Conservation (phyloP, 2,888 invertebrate genomes). For the Plutella xylostella region DNA sequence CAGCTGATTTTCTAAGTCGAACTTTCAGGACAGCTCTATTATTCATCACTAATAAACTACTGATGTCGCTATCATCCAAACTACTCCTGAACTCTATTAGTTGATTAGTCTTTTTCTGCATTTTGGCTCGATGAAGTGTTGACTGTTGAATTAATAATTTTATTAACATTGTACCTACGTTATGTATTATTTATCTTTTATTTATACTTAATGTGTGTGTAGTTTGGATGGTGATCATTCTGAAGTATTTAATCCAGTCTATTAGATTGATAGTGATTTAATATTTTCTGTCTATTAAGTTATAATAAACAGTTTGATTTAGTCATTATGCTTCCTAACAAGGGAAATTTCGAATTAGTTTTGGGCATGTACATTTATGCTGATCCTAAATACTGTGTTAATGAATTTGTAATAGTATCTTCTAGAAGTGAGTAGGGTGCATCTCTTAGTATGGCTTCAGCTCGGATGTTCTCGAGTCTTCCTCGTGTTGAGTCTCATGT, state of each 20-base stretch:
- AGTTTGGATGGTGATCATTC: constrained; percentile 60
- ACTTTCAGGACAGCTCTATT: constrained; percentile 68
- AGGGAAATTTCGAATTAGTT: constrained; percentile 55
- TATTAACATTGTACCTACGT: constrained; percentile 1
- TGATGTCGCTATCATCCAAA: constrained; percentile 50
- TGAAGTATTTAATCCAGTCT: constrained; percentile 46
- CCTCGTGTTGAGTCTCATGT: constrained; percentile 42
- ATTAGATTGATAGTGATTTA: constrained; percentile 46
- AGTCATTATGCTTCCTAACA: constrained; percentile 66
- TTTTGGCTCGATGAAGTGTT: neutral
- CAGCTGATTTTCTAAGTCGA: constrained; percentile 66
- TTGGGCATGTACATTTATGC: constrained; percentile 66
- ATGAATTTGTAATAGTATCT: constrained; percentile 39
- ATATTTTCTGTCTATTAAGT: constrained; percentile 44
- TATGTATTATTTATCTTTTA: constrained; percentile 9
- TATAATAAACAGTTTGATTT: constrained; percentile 46
- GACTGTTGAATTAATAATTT: neutral
- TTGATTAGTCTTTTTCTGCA: neutral
- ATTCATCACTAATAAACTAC: constrained; percentile 62
- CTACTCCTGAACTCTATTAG: constrained; percentile 26
- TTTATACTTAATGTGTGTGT: constrained; percentile 26
- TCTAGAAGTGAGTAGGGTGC: constrained; percentile 59
- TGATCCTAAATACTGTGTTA: constrained; percentile 51
- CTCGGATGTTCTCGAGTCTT: constrained; percentile 49
- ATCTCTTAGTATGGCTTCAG: constrained; percentile 63